Evolutionary conservation across 2,888 invertebrate species (phyloP), one percentile per base, ranked within the genome.

Genomic region (Automeris io): DNA sequence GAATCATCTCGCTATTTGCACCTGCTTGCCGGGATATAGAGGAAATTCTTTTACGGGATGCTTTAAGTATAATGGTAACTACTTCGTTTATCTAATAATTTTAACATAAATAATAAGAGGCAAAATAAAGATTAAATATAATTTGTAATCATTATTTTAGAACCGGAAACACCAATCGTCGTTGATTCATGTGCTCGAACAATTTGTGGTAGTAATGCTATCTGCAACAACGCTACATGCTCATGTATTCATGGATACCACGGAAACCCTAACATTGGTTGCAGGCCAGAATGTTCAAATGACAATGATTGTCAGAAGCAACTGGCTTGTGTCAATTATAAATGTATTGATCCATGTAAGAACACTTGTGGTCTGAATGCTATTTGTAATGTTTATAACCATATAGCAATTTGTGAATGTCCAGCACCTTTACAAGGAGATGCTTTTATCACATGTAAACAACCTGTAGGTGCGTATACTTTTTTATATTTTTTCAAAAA

Each of bases 1-100:
- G 59, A 92, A 93, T 59, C 95, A 95, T 63, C 89, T 91, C 36
- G 94, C 95, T 12, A 90, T 93, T 51, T 95, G 95, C 61, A 90
- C 89, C 46, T 95, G 95, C 63, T 75, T 82, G 25, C 65, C 61
- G 31, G 90, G 91, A 7, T 92, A 90, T 58, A 90, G 90, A 31
- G 93, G 94, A 35, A 92, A 94, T 79, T 92, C 94, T 6, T 93
- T 94, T 57, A 88, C 89, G 24, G 73, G 76, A 39, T 86, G 86
- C 50, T 71, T 73, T 36, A 40, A 64, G 29, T 56, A 58, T 40
- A 61, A 63, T 50, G 83, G 83, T 82, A 70, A 32, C n/a, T 35
- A 18, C n/a, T 35, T 12, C n/a, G n/a, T n/a, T n/a, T n/a, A n/a
- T n/a, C n/a, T n/a, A n/a, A n/a, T n/a, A n/a, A n/a, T n/a, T n/a